Evolutionary conservation across 2,888 invertebrate species (phyloP), one percentile per base, ranked within the genome.

Genomic region (Podotricha telesiphe): DNA sequence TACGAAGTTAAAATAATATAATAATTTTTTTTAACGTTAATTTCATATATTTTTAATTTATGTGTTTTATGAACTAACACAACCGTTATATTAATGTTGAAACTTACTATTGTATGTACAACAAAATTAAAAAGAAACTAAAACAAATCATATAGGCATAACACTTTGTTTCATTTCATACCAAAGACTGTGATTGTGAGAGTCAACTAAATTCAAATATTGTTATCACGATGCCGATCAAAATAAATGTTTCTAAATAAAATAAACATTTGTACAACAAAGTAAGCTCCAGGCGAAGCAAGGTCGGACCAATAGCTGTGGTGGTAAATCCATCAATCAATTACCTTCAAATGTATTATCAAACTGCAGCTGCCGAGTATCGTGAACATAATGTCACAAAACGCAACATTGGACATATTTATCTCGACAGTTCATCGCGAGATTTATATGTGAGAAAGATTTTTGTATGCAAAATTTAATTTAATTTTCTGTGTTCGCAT

Each of bases 331-430:
- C 61, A 66, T 73, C 68, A 68, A 74, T 72, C 71, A 72, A 71
- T 71, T 70, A 71, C 68, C 51, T 58, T 63, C 73, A 71, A 71
- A 75, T 69, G 62, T 71, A 72, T 62, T 70, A 70, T 68, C 71
- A 73, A 64, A 65, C 56, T 58, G 69, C 42, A 63, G 63, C 63
- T 59, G 45, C 45, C 45, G 37, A 62, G 61, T 67, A 70, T 72
- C 68, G 22, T 55, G 68, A 59, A 53, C 34, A 22, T 53, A 53
- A 47, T 55, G 67, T 67, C 67, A 67, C 67, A 71, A 47, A 55
- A 62, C 67, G 68, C 71, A 66, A 71, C 68, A 63, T 22, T 55
- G 63, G 63, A 68, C 72, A 68, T 70, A 59, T 68, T 70, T 73
- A 73, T 71, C 73, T 67, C 67, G 71, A 67, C 71, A 69, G 70